Conservation (phyloP, 2,888 invertebrate genomes). For the Oxyteleia sp. region DNA sequence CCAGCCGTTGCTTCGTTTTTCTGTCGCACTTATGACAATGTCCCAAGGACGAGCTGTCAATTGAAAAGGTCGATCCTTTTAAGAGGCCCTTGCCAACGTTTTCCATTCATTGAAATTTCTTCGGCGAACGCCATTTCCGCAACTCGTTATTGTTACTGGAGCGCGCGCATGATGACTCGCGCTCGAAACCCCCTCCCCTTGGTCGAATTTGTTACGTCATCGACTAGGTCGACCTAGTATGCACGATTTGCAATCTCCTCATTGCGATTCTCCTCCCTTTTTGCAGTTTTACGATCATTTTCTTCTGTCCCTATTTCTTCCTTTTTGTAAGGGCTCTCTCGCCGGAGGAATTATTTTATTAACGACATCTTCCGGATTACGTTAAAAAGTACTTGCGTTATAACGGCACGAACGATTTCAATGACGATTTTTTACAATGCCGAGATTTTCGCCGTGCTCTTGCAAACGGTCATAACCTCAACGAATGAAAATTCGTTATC, state of each 20-base stretch:
- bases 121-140: conserved; percentile 77
- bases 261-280: conserved; percentile 45
- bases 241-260: too few relatives aligned
- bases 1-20: conserved; percentile 52
- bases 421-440: too few relatives aligned
- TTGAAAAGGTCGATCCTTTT: conserved; percentile 87
- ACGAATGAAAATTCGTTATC: too few relatives aligned
- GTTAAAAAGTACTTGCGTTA: too few relatives aligned
- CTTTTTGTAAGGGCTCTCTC: too few relatives aligned
- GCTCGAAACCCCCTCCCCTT: conserved; percentile 59
- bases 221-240: too few relatives aligned
- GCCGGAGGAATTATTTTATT: too few relatives aligned
- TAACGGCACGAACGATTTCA: too few relatives aligned
- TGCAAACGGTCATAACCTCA: too few relatives aligned
- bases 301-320: too few relatives aligned
- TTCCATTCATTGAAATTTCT: conserved; percentile 86
- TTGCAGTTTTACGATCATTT: conserved; percentile 37
- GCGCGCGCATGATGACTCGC: conserved; percentile 65
- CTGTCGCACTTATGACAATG: conserved; percentile 45
- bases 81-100: conserved; percentile 84
- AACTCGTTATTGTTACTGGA: conserved; percentile 74
- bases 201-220: conserved; percentile 67
- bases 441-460: too few relatives aligned
- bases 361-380: too few relatives aligned
- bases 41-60: conserved; percentile 84